Conservation (phyloP, 2,797 vertebrate genomes). For the Thripadectes ignobilis region DNA sequence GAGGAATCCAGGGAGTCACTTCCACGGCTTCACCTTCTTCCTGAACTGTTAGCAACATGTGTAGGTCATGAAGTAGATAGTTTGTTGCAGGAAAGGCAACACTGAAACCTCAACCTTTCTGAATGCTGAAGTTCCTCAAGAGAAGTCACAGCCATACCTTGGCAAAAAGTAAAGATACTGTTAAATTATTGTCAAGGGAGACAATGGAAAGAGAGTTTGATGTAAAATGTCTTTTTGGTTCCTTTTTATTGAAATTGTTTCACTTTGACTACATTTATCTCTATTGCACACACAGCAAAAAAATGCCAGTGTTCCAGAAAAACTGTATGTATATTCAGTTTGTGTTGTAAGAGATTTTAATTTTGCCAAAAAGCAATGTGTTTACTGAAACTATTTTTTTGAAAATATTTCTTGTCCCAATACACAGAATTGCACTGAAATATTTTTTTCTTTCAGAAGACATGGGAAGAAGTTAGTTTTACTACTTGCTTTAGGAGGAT, state of each 20-base stretch:
- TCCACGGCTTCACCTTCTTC: neutral
- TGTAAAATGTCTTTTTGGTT: neutral
- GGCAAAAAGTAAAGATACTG: neutral
- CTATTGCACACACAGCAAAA: neutral
- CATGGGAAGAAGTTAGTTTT: neutral
- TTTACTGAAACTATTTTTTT: neutral
- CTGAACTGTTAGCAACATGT: neutral
- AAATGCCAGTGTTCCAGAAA: neutral
- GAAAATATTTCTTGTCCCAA: neutral
- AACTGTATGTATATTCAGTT: neutral
- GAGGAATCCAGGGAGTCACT: neutral
- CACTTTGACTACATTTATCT: neutral
- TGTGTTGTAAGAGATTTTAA: neutral
- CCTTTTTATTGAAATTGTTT: neutral
- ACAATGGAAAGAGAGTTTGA: neutral
- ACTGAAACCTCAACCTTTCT: neutral
- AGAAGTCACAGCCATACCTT: neutral
- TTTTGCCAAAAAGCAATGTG: neutral
- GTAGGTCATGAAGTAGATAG: neutral
- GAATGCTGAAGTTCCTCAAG: neutral
- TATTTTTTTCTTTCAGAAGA: neutral
- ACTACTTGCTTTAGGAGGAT: neutral
- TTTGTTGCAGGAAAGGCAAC: neutral
- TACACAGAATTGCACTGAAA: neutral
- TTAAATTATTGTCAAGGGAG: neutral